Conservation (phyloP, 2,113 vertebrate genomes). For the Sceloporus undulatus region DNA sequence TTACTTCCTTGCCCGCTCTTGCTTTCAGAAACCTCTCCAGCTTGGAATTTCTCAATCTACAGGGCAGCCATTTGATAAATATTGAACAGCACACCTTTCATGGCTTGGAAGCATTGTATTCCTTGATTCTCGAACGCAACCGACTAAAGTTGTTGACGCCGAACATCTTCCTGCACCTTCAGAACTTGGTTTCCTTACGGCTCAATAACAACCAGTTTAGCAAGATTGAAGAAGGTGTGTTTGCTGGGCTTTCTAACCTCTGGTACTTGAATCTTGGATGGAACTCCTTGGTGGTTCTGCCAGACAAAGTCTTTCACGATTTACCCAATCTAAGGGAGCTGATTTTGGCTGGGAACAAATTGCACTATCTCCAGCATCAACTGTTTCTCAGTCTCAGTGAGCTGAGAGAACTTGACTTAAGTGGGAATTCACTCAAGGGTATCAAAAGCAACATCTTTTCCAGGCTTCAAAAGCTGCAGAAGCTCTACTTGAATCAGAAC, state of each 20-base stretch:
- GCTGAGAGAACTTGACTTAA: conserved; percentile 93
- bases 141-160: conserved; percentile 80
- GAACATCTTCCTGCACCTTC: conserved; percentile 86
- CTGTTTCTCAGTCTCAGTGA: conserved; percentile 90
- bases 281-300: conserved; percentile 91
- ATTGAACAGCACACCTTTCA: conserved; percentile 88
- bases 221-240: conserved; percentile 89
- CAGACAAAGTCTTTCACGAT: conserved; percentile 87
- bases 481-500: conserved; percentile 93
- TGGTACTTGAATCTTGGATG: conserved; percentile 96
- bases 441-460: conserved; percentile 91
- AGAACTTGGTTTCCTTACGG: conserved; percentile 87
- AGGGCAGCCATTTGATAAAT: conserved; percentile 82
- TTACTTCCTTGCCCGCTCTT: conserved; percentile 79
- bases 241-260: conserved; percentile 88
- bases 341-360: conserved; percentile 90
- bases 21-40: conserved; percentile 85
- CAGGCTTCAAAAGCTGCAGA: conserved; percentile 90
- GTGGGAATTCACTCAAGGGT: conserved; percentile 87
- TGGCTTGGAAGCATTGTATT: conserved; percentile 83
- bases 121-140: conserved; percentile 92
- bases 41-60: conserved; percentile 92
- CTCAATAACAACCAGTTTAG: conserved; percentile 90
- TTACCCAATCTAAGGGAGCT: conserved; percentile 88
- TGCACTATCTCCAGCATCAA: conserved; percentile 92